Evolutionary conservation across 2,113 vertebrate species (phyloP).

Genomic region (Talpa occidentalis): DNA sequence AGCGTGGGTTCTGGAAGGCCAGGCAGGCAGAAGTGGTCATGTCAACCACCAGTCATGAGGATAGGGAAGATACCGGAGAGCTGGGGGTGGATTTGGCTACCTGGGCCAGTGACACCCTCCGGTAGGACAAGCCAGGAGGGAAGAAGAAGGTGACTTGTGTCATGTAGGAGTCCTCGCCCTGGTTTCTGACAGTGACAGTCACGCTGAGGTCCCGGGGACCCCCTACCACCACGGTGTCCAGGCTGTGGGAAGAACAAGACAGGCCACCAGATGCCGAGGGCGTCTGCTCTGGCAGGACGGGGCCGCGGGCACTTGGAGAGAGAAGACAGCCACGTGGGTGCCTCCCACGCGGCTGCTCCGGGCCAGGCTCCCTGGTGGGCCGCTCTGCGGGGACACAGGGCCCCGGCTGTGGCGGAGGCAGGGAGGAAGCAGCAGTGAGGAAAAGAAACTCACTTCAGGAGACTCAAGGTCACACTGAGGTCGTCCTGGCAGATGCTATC

Average conservation of each 20-base stretch:
- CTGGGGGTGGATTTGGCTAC: constrained; percentile 71
- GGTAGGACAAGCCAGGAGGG: constrained; percentile 88
- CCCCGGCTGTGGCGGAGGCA: accelerated
- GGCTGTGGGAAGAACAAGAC: constrained; percentile 59
- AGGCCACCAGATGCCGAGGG: not conserved
- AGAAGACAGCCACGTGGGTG: not conserved
- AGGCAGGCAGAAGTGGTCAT: not conserved
- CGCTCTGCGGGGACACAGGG: not conserved
- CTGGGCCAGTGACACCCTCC: constrained; percentile 80
- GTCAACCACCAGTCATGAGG: not conserved
- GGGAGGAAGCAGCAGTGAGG: not conserved
- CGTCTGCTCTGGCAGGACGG: not conserved
- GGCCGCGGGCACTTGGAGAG: not conserved
- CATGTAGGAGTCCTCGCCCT: constrained; percentile 90
- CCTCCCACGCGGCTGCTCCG: not conserved
- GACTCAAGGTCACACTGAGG: constrained; percentile 88
- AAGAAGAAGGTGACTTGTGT: constrained; percentile 83
- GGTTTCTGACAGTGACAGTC: constrained; percentile 86
- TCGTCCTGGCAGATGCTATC: constrained; percentile 89
- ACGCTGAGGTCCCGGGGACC: constrained; percentile 85
- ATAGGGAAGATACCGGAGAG: accelerated
- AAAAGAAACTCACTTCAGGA: constrained; percentile 77
- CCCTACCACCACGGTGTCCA: constrained; percentile 84
- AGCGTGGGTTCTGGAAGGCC: constrained; percentile 35
- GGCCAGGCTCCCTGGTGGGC: not conserved